These are phyloP conservation scores for Lepidothrix coronata DNA, from an alignment of 2,113 vertebrate genomes.

Conservation along the genomic window DNA sequence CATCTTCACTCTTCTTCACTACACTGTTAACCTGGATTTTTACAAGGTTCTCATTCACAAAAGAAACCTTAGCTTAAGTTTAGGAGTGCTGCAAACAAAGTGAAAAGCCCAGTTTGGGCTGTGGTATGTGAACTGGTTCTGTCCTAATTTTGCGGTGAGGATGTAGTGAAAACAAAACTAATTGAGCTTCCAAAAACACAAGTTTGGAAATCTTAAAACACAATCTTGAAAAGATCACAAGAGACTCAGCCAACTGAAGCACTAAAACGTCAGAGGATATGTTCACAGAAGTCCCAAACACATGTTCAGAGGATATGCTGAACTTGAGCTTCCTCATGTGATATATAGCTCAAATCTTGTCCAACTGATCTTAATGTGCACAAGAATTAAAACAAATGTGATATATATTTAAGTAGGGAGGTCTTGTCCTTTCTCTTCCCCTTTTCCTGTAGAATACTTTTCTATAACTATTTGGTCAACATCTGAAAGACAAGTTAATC, in stretches of 20 bases:
- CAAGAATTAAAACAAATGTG: background rate
- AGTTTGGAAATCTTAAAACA: background rate
- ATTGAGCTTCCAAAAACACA: background rate
- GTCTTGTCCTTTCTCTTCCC: background rate
- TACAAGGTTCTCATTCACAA: background rate
- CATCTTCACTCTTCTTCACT: background rate
- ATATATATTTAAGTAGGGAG: background rate
- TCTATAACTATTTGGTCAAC: background rate
- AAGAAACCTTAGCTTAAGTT: background rate
- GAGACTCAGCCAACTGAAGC: background rate
- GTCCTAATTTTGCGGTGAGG: background rate
- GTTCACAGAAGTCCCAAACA: conserved; percentile 5
- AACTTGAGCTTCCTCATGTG: background rate
- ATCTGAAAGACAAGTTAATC: background rate
- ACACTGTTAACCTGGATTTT: background rate
- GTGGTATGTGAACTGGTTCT: background rate
- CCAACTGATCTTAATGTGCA: background rate
- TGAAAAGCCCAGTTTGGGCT: background rate
- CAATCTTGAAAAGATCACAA: background rate
- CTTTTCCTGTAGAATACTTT: background rate
- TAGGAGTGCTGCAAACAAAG: background rate
- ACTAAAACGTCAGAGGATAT: background rate
- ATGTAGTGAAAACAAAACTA: background rate
- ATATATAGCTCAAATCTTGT: background rate
- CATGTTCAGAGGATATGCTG: background rate